Evolutionary conservation across 2,888 invertebrate species (phyloP), one percentile per base, ranked within the genome.

Genomic region (Leptinotarsa juncta): DNA sequence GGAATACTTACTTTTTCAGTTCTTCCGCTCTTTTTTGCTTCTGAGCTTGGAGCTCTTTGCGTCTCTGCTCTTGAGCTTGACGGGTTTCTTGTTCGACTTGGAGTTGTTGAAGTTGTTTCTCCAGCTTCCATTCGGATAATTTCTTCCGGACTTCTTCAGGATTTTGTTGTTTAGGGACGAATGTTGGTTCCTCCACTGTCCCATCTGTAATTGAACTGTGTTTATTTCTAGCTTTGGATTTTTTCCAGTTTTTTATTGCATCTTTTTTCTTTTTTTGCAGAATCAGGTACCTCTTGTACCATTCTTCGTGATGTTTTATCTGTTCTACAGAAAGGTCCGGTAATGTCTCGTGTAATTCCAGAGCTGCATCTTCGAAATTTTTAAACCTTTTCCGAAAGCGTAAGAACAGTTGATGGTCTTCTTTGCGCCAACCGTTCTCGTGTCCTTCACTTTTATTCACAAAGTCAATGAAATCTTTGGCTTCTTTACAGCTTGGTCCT

Each of bases 401-500:
- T 65, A 89, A 81, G 84, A 91, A 92, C 74, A 90, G 84, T 67
- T 89, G 89, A 82, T 92, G 91, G 78, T 91, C 89, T 73, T 90
- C 90, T 81, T 89, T 88, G 73, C 88, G 86, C 92, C 92, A 92
- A 18, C 91, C 91, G 70, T 91, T 91, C 73, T 89, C 89, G 57
- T 90, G 89, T 48, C 90, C 90, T 49, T 87, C 87, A 79, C 86
- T 90, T 69, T 84, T 86, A 71, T 83, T 85, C 80, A 91, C 83
- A 81, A 91, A 92, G 51, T 90, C 89, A 86, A 91, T 89, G 83
- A 90, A 90, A 65, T 89, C 83, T 84, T 89, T 89, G 10, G 90
- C 90, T 86, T 91, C 91, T 90, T 91, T 65, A 48, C 74, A 74
- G 5, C 68, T 71, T 23, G 67, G 62, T 0, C 60, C 55, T n/a